Conservation (phyloP, 2,113 vertebrate species). For the Nothocercus nigrocapillus region DNA sequence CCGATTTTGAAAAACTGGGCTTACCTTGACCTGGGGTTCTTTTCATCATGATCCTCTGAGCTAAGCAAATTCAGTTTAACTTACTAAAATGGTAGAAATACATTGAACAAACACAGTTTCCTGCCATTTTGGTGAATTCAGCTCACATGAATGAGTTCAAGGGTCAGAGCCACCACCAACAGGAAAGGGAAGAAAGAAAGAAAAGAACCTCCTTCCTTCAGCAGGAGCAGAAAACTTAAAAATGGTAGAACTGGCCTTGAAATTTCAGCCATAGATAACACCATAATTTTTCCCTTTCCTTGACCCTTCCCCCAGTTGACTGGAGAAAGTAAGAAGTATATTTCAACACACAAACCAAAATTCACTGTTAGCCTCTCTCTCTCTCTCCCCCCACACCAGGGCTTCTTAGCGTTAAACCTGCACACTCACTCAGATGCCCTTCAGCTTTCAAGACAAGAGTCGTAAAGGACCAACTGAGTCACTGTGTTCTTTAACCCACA, state of each 20-base stretch:
- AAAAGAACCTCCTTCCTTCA: conserved; percentile 14
- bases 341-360: background rate
- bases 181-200: conserved; percentile 38
- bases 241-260: background rate
- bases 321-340: background rate
- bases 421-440: background rate
- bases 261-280: background rate
- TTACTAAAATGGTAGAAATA: background rate
- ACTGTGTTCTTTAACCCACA: background rate
- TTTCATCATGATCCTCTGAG: background rate
- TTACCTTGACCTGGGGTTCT: background rate
- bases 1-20: background rate
- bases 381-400: background rate
- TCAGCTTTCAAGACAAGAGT: conserved; percentile 5
- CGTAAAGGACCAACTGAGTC: background rate
- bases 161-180: background rate
- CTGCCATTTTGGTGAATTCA: background rate
- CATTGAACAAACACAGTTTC: background rate
- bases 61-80: background rate
- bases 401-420: background rate
- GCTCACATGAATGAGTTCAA: background rate
- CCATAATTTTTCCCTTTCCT: background rate
- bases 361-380: background rate
- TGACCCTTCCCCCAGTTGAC: background rate
- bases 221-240: background rate